A percentile compares a stretch with the other conserved stretches of the same genome.
These are phyloP conservation scores for Leptinotarsa defecta DNA, from an alignment of 1,140 invertebrate species.

Conservation along the genomic window DNA sequence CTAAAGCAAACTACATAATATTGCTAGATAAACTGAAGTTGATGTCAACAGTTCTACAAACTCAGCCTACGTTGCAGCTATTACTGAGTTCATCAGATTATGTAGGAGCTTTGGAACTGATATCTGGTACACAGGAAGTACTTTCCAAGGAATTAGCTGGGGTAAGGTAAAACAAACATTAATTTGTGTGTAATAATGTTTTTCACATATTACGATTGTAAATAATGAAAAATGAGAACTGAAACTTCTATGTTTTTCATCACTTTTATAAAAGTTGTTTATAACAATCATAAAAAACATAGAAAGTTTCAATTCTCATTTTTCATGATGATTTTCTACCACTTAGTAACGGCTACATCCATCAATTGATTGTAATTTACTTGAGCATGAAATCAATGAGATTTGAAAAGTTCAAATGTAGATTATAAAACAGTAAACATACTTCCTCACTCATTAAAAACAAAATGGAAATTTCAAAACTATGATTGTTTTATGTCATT, in stretches of 20 bases:
- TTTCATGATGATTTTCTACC: too few relatives aligned
- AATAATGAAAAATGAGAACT: neutral
- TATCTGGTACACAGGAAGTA: conserved; percentile 95
- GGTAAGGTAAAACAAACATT: conserved; percentile 17
- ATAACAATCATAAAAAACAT: too few relatives aligned
- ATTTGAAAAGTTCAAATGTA: too few relatives aligned
- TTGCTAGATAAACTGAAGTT: conserved; percentile 81
- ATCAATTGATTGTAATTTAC: neutral
- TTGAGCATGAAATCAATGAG: too few relatives aligned
- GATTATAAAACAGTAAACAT: too few relatives aligned
- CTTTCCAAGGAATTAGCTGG: conserved; percentile 86
- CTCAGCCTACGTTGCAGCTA: conserved; percentile 95
- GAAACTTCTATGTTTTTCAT: too few relatives aligned
- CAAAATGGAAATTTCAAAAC: too few relatives aligned
- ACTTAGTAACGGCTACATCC: too few relatives aligned
- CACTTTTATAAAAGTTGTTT: too few relatives aligned
- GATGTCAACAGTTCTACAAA: conserved; percentile 95
- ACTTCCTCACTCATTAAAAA: too few relatives aligned
- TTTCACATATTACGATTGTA: neutral
- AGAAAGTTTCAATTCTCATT: too few relatives aligned
- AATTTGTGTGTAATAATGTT: neutral
- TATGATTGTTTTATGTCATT: too few relatives aligned
- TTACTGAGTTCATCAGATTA: conserved; percentile 95
- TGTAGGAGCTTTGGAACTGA: conserved; percentile 95
- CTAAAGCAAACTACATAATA: conserved; percentile 65